phyloP scores from a whole-genome alignment of 1,140 invertebrate genomes.

The Bombus pyrosoma region DNA sequence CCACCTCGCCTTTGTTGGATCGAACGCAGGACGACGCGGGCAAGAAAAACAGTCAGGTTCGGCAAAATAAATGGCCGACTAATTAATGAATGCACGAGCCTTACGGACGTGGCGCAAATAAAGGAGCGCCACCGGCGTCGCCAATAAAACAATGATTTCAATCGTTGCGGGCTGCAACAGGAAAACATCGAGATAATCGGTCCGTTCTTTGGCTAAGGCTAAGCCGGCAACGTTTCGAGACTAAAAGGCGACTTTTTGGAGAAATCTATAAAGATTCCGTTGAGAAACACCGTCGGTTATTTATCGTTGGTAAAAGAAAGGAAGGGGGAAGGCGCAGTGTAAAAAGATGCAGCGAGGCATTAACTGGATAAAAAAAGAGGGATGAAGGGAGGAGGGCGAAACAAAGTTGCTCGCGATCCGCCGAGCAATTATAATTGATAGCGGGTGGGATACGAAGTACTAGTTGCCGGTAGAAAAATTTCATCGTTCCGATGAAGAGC shows the following conservation, averaged over 20 bases:
- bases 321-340: too few relatives aligned
- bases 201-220: background rate
- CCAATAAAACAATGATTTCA: slow-evolving; percentile 23
- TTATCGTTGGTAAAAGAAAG: background rate
- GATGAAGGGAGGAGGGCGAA: background rate
- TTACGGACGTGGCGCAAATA: slow-evolving; percentile 44
- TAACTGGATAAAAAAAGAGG: background rate
- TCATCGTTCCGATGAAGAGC: slow-evolving; percentile 11
- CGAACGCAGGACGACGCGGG: background rate
- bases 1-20: slow-evolving; percentile 61
- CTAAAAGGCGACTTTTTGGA: background rate
- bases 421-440: slow-evolving; percentile 17
- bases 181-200: background rate
- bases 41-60: slow-evolving; percentile 7
- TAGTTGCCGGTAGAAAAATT: background rate
- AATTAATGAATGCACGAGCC: slow-evolving; percentile 59
- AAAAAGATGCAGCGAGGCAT: background rate
- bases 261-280: background rate
- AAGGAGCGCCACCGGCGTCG: slow-evolving; percentile 45
- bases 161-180: background rate
- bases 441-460: background rate
- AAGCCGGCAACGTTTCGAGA: background rate
- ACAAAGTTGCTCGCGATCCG: background rate
- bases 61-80: slow-evolving; percentile 58
- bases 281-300: background rate